A percentile compares a stretch with the other conserved stretches of the same genome.
Conservation (phyloP, 2,888 invertebrate species). For the Microctonus brassicae region DNA sequence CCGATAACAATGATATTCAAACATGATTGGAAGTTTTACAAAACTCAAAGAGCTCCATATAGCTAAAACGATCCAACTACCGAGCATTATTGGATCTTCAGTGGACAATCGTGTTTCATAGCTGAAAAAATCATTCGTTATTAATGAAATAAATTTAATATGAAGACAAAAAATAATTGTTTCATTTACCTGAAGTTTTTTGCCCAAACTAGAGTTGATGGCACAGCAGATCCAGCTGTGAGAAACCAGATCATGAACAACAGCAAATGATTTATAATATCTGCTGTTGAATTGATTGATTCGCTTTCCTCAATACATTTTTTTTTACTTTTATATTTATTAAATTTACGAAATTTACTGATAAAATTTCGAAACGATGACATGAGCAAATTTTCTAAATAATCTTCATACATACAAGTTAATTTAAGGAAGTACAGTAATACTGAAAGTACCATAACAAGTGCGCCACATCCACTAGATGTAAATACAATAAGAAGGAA, state of each 20-base stretch:
- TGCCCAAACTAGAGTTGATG: constrained; percentile 84
- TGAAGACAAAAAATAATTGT: constrained; percentile 16
- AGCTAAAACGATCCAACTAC: constrained; percentile 60
- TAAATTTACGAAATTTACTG: constrained; percentile 62
- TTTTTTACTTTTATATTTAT: constrained; percentile 23
- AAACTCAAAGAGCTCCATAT: constrained; percentile 57
- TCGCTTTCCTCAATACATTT: neutral
- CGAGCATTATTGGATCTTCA: constrained; percentile 60
- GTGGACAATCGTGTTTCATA: constrained; percentile 57
- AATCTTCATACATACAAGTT: constrained; percentile 82
- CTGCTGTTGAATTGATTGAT: constrained; percentile 44
- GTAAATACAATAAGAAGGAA: constrained; percentile 76
- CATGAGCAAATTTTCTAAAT: constrained; percentile 77
- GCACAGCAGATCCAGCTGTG: constrained; percentile 78
- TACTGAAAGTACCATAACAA: constrained; percentile 73
- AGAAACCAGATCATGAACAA: constrained; percentile 79
- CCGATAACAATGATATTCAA: constrained; percentile 40
- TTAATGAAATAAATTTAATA: constrained; percentile 13
- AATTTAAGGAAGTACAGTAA: constrained; percentile 72
- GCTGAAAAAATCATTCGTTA: constrained; percentile 47
- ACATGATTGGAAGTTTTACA: constrained; percentile 52
- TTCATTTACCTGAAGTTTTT: constrained; percentile 80
- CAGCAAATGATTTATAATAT: constrained; percentile 81
- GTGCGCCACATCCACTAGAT: constrained; percentile 80
- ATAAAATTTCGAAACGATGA: constrained; percentile 67